These are phyloP conservation scores for Trogon surrucura DNA, from an alignment of 2,113 vertebrate species.

Conservation along the genomic window DNA sequence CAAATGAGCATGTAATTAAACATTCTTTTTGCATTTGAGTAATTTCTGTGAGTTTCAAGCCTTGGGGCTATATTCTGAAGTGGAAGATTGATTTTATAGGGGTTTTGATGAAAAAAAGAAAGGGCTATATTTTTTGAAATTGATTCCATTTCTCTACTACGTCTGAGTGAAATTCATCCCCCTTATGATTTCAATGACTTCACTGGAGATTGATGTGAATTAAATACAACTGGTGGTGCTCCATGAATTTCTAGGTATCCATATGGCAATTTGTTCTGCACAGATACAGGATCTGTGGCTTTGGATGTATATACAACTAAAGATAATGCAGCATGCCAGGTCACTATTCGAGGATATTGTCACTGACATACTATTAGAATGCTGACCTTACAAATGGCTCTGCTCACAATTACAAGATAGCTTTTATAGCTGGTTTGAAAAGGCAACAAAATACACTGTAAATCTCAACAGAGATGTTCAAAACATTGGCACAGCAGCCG, in stretches of 20 bases:
- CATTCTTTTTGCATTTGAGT: constrained; percentile 51
- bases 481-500: not conserved
- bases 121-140: not conserved
- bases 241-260: not conserved
- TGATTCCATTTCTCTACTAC: not conserved
- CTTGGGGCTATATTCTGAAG: constrained; percentile 35
- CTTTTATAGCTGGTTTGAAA: not conserved
- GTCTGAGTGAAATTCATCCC: not conserved
- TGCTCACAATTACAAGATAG: not conserved
- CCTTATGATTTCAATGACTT: not conserved
- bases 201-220: not conserved
- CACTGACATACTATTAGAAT: not conserved
- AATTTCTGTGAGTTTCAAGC: not conserved
- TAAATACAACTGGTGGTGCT: not conserved
- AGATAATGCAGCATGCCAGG: not conserved
- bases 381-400: not conserved
- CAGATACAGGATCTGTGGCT: not conserved
- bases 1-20: constrained; percentile 57
- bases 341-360: not conserved
- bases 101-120: constrained; percentile 38
- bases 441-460: not conserved
- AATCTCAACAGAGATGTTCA: not conserved
- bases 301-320: not conserved
- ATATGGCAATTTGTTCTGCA: not conserved
- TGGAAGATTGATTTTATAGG: constrained; percentile 35